Evolutionary conservation across 2,113 vertebrate genomes (phyloP), one percentile per base, ranked within the genome.

Genomic region (Poeciliopsis turrubarensis): DNA sequence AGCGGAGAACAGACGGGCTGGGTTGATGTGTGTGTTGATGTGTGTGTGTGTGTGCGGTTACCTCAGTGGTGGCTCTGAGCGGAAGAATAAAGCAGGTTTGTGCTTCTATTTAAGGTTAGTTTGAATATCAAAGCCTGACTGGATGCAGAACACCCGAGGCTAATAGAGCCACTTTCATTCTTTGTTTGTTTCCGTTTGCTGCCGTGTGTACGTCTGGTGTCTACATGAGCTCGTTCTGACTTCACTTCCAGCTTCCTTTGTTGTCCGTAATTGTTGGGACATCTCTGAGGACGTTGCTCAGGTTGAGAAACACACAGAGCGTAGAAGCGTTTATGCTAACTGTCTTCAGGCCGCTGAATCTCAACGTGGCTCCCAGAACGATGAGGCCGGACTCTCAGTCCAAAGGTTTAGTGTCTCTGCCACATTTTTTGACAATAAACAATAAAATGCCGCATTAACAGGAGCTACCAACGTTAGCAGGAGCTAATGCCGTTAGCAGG

Each of bases 81-180:
- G 29, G 10, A 31, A 81, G 79, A 80, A 86, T 84, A 89, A 85
- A 87, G 88, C 64, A 2, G 39, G 67, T 68, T 66, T 32, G 62
- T 67, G 79, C 78, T 83, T 54, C 70, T 74, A 60, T 78, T 91
- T 84, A 79, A 74, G 41, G 75, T 83, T 84, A 65, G 80, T 91
- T 92, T 87, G 85, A 92, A 91, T 89, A 92, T 92, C 73, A 89
- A 89, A 92, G 84, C 37, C 5, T 31, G 31, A 77, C 62, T 4
- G 1, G 77, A 75, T 69, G 65, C 74, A 79, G 83, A 81, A 89
- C 90, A 87, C 91, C 87, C 86, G 79, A 89, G 91, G 87, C 82
- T 82, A 82, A 83, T 75, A 26, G 79, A 86, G 85, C 63, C 60
- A 32, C 37, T 66, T 34, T 51, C 0, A 10, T 60, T 69, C 37